A percentile compares a stretch with the other conserved stretches of the same genome.
phyloP scores from a whole-genome alignment of 2,888 invertebrate genomes.

The Pammene fasciana region DNA sequence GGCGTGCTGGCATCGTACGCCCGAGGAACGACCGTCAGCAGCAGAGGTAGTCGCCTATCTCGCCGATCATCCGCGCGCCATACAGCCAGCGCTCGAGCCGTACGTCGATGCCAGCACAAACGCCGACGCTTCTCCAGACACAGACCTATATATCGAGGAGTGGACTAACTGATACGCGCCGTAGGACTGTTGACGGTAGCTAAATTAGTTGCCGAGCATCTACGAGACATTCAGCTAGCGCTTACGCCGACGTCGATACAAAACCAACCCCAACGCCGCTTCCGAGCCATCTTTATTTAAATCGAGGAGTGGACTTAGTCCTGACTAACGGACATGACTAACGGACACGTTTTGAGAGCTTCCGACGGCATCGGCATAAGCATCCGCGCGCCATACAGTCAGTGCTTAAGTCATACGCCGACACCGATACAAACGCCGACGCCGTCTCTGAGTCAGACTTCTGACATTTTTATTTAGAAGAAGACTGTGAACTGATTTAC shows the following conservation, averaged over 20 bases:
- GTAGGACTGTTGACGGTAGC: conserved; percentile 87
- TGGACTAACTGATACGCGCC: conserved; percentile 55
- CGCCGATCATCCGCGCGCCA: conserved; percentile 85
- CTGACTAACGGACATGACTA: too few relatives aligned
- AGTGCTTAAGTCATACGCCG: background rate
- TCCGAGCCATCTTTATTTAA: too few relatives aligned
- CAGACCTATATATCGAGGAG: conserved; percentile 5
- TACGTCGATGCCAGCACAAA: conserved; percentile 11
- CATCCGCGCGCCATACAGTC: too few relatives aligned
- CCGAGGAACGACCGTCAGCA: conserved; percentile 86
- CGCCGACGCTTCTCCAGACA: conserved; percentile 10
- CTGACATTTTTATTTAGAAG: background rate
- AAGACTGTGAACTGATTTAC: background rate
- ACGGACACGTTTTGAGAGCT: too few relatives aligned
- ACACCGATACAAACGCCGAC: background rate
- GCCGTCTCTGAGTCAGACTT: background rate
- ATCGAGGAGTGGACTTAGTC: background rate
- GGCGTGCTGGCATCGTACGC: conserved; percentile 89
- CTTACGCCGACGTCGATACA: conserved; percentile 43
- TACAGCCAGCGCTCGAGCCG: conserved; percentile 51
- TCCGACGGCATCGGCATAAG: too few relatives aligned
- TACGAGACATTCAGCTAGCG: conserved; percentile 71
- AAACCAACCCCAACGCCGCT: background rate
- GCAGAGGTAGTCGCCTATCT: conserved; percentile 89
- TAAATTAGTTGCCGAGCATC: conserved; percentile 88